Evolutionary conservation across 2,113 vertebrate genomes (phyloP).

Genomic region (Cricetomys ansorgei): DNA sequence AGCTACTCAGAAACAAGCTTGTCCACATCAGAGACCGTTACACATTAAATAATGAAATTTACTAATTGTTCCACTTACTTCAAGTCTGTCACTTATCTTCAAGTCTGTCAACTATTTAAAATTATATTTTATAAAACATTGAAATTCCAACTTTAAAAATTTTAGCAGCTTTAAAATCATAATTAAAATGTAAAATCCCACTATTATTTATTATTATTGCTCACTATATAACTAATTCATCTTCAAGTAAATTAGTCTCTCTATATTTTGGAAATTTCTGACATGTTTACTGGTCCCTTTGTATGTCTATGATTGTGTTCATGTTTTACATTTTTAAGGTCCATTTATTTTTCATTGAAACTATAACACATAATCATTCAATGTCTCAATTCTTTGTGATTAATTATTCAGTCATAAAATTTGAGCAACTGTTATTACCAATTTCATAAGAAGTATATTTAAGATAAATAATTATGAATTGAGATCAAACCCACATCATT

Average conservation of each 20-base stretch:
- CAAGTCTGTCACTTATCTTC: not conserved
- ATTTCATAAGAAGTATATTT: not conserved
- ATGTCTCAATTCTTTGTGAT: not conserved
- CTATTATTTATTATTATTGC: not conserved
- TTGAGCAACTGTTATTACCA: not conserved
- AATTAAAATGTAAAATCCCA: not conserved
- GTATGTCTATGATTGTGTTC: not conserved
- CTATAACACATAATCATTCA: not conserved
- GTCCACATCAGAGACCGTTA: not conserved
- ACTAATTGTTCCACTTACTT: not conserved
- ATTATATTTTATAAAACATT: not conserved
- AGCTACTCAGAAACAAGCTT: not conserved
- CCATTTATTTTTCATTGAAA: not conserved
- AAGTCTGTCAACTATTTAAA: not conserved
- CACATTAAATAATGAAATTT: not conserved
- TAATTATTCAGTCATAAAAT: not conserved
- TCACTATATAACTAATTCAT: not conserved
- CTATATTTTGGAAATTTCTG: not conserved
- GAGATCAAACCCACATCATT: not conserved
- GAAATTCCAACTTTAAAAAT: not conserved
- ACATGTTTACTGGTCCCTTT: not conserved
- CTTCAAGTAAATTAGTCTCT: not conserved
- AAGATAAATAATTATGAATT: not conserved
- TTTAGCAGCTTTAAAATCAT: not conserved
- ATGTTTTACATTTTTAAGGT: not conserved